These are phyloP conservation scores for Tetragonula carbonaria DNA, from an alignment of 2,888 invertebrate species.

Conservation along the genomic window DNA sequence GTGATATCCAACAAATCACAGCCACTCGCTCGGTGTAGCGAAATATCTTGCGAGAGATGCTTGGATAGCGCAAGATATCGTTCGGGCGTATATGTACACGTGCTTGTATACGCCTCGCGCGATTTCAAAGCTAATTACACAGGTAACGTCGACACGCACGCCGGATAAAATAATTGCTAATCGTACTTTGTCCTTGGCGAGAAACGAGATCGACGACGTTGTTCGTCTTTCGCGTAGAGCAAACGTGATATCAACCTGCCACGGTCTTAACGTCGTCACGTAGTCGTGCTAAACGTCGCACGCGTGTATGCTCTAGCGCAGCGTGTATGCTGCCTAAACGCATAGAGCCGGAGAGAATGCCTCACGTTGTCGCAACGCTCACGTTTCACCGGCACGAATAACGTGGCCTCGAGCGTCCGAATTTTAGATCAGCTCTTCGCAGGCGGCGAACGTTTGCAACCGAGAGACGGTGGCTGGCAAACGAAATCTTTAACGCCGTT, in stretches of 20 bases:
- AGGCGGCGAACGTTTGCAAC: background rate
- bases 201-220: slow-evolving; percentile 9
- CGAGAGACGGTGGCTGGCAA: background rate
- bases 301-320: too few species aligned
- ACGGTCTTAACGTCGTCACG: slow-evolving; percentile 49
- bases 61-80: background rate
- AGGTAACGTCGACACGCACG: background rate
- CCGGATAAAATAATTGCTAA: slow-evolving; percentile 20
- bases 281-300: slow-evolving; percentile 59
- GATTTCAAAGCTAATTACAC: background rate
- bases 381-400: slow-evolving; percentile 53
- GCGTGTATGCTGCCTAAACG: background rate
- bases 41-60: background rate
- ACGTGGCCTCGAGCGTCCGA: slow-evolving; percentile 43
- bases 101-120: background rate
- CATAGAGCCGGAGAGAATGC: slow-evolving; percentile 57
- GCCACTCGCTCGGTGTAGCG: background rate
- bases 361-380: slow-evolving; percentile 66
- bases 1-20: background rate
- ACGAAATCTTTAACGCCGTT: slow-evolving; percentile 36
- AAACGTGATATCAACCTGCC: slow-evolving; percentile 6
- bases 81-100: background rate
- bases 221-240: slow-evolving; percentile 21
- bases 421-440: slow-evolving; percentile 62
- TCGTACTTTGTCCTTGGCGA: background rate